Conservation (phyloP, 1,140 invertebrate species). For the Brachionus manjavacas region DNA sequence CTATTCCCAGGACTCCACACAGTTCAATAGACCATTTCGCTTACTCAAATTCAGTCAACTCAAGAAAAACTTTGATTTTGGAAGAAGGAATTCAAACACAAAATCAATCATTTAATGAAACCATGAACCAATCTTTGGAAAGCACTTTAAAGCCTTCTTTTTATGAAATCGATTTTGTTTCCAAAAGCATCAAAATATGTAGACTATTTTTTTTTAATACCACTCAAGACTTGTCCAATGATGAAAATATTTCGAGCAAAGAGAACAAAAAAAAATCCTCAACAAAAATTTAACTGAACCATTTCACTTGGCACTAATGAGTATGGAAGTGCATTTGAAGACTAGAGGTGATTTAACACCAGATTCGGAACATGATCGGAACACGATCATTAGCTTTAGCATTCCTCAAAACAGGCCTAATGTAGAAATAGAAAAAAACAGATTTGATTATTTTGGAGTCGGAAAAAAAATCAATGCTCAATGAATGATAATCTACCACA, state of each 20-base stretch:
- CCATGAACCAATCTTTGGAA: constrained; percentile 3
- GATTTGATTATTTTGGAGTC: constrained; percentile 49
- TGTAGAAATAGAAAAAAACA: constrained; percentile 45
- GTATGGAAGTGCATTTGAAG: constrained; percentile 73
- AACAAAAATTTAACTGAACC: constrained; percentile 1
- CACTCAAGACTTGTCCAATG: background rate
- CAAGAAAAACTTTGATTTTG: background rate
- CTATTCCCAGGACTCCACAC: background rate
- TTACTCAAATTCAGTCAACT: background rate
- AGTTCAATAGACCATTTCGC: background rate
- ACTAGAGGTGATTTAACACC: constrained; percentile 65
- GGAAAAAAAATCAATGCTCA: constrained; percentile 40
- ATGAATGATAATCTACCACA: too few species aligned
- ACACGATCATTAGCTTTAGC: constrained; percentile 78
- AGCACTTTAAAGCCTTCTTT: background rate
- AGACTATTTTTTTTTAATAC: constrained; percentile 8
- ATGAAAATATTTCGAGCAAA: constrained; percentile 29
- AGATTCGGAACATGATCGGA: constrained; percentile 74
- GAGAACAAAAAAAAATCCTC: constrained; percentile 27
- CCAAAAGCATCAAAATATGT: constrained; percentile 26
- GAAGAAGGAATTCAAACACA: background rate
- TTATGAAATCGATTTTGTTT: constrained; percentile 30
- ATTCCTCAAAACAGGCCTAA: constrained; percentile 67
- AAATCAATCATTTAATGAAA: background rate
- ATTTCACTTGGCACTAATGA: constrained; percentile 68